Conservation (phyloP, 2,797 vertebrate species). For the Rhinogobio ventralis region DNA sequence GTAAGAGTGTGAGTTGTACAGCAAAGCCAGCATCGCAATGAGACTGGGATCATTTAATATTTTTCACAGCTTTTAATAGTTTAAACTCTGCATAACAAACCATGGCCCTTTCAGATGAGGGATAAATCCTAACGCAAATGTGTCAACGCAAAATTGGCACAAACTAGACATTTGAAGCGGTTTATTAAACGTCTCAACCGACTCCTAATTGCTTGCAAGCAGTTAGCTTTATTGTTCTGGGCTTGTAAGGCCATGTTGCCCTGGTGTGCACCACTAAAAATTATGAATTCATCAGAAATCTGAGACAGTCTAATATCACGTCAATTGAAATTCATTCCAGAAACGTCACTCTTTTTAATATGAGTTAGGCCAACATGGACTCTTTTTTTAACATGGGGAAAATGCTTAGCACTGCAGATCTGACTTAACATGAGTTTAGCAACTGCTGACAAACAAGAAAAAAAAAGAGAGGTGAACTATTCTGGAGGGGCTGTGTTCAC, state of each 20-base stretch:
- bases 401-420: slow-evolving; percentile 57
- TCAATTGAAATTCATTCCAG: slow-evolving; percentile 2
- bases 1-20: not conserved
- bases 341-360: not conserved
- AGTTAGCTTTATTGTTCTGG: slow-evolving; percentile 16
- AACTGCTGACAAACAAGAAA: slow-evolving; percentile 58
- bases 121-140: slow-evolving; percentile 34
- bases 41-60: not conserved
- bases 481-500: slow-evolving; percentile 38
- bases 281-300: not conserved
- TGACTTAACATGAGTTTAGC: slow-evolving; percentile 49
- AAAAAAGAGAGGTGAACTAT: slow-evolving; percentile 22
- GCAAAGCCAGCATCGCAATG: not conserved
- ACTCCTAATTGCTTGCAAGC: slow-evolving; percentile 49
- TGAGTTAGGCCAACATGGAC: not conserved
- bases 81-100: slow-evolving; percentile 70
- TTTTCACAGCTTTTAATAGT: slow-evolving; percentile 15
- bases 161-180: not conserved
- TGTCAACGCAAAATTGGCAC: slow-evolving; percentile 33
- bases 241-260: slow-evolving; percentile 23
- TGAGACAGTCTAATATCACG: not conserved
- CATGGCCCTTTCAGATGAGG: slow-evolving; percentile 64
- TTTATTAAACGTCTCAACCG: slow-evolving; percentile 30
- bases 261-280: not conserved
- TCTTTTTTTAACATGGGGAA: slow-evolving; percentile 13